Percentiles rank a stretch among this genome's conserved stretches.
Evolutionary conservation across 2,797 vertebrate genomes (phyloP).

Genomic region (Helarctos malayanus): DNA sequence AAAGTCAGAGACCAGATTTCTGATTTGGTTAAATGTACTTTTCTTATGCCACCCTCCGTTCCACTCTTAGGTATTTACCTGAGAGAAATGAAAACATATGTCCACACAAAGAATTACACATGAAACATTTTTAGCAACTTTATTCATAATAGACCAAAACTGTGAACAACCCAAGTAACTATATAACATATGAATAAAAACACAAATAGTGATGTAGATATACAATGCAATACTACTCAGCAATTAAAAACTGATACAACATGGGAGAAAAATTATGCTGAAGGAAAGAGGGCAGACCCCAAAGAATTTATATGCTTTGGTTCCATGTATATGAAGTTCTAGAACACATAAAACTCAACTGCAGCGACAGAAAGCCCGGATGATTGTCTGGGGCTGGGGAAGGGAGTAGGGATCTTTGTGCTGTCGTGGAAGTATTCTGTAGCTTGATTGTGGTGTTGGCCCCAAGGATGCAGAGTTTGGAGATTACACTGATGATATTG

Average conservation of each 20-base stretch:
- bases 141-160: neutral
- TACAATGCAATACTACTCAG: neutral
- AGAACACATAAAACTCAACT: neutral
- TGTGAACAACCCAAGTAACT: neutral
- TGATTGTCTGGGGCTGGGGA: neutral
- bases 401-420: neutral
- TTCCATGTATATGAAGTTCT: neutral
- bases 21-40: neutral
- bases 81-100: neutral
- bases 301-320: neutral
- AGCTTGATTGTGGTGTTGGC: neutral
- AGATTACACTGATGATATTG: neutral
- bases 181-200: neutral
- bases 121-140: neutral
- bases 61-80: neutral
- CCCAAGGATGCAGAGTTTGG: neutral
- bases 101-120: neutral
- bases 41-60: neutral
- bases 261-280: neutral
- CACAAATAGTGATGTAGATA: neutral
- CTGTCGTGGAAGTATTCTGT: neutral
- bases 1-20: neutral
- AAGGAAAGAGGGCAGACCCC: neutral
- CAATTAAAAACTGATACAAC: neutral
- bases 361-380: neutral